A percentile compares a stretch with the other conserved stretches of the same genome.
These are phyloP conservation scores for Brachyopa scutellaris DNA, from an alignment of 2,888 invertebrate species.

Conservation along the genomic window DNA sequence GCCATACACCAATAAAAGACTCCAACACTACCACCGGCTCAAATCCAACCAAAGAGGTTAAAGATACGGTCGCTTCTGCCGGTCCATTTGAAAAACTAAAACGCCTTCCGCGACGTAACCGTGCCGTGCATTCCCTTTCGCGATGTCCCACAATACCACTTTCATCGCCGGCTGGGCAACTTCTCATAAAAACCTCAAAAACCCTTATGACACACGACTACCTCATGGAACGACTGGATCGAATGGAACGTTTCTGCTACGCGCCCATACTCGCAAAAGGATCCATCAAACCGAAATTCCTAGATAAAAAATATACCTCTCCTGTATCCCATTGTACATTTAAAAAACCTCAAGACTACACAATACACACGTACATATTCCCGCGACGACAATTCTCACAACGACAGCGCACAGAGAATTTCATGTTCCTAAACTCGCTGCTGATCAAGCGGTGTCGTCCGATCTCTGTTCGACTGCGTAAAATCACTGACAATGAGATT, in stretches of 20 bases:
- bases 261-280: slow-evolving; percentile 81
- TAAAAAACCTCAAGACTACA: slow-evolving; percentile 78
- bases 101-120: slow-evolving; percentile 81
- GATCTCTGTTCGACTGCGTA: slow-evolving; percentile 79
- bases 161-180: slow-evolving; percentile 83
- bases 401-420: slow-evolving; percentile 78
- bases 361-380: slow-evolving; percentile 79
- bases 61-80: slow-evolving; percentile 33
- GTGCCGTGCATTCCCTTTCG: slow-evolving; percentile 81
- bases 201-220: slow-evolving; percentile 81
- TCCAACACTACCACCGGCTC: slow-evolving; percentile 42
- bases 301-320: slow-evolving; percentile 77
- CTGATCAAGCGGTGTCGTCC: slow-evolving; percentile 81
- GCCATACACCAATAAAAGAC: slow-evolving; percentile 45
- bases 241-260: slow-evolving; percentile 82
- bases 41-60: slow-evolving; percentile 72
- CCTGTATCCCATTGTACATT: slow-evolving; percentile 78
- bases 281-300: slow-evolving; percentile 77
- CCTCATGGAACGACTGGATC: slow-evolving; percentile 83
- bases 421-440: slow-evolving; percentile 79
- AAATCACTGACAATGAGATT: slow-evolving; percentile 77
- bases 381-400: slow-evolving; percentile 80
- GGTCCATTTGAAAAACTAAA: slow-evolving; percentile 76
- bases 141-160: slow-evolving; percentile 83
- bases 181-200: slow-evolving; percentile 82